Evolutionary conservation across 2,888 invertebrate genomes (phyloP).

Genomic region (Pollenia griseotomentosa): DNA sequence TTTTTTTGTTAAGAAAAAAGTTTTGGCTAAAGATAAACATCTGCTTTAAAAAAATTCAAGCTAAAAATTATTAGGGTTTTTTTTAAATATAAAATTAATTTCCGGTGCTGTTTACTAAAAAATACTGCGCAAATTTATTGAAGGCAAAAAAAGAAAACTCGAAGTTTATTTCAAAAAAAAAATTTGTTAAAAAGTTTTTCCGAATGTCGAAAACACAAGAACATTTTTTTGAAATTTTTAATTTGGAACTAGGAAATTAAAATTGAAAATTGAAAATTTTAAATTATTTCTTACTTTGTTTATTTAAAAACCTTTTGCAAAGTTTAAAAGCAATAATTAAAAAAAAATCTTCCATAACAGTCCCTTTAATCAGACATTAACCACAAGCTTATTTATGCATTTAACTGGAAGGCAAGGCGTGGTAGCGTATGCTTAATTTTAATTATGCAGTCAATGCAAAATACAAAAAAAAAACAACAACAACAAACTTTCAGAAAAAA

Average conservation of each 20-base stretch:
- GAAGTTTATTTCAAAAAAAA: not conserved
- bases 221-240: slow-evolving; percentile 30
- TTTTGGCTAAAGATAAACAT: slow-evolving; percentile 60
- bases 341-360: slow-evolving; percentile 1
- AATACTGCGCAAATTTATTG: not conserved
- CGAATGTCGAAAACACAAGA: slow-evolving; percentile 63
- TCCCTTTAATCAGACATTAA: slow-evolving; percentile 70
- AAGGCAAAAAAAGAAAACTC: not conserved
- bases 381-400: slow-evolving; percentile 73
- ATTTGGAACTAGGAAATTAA: slow-evolving; percentile 53
- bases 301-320: not conserved
- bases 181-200: not conserved
- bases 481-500: slow-evolving; percentile 24
- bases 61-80: slow-evolving; percentile 22
- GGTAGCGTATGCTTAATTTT: slow-evolving; percentile 73
- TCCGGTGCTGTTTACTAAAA: slow-evolving; percentile 58
- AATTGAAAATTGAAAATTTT: slow-evolving; percentile 50
- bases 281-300: slow-evolving; percentile 42
- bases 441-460: slow-evolving; percentile 71
- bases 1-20: slow-evolving; percentile 20
- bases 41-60: slow-evolving; percentile 24
- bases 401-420: slow-evolving; percentile 73
- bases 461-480: slow-evolving; percentile 23
- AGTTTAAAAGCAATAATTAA: not conserved
- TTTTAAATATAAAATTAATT: slow-evolving; percentile 68